These are phyloP conservation scores for Pyrocephalus nanus DNA, from an alignment of 2,797 vertebrate genomes.

Conservation along the genomic window DNA sequence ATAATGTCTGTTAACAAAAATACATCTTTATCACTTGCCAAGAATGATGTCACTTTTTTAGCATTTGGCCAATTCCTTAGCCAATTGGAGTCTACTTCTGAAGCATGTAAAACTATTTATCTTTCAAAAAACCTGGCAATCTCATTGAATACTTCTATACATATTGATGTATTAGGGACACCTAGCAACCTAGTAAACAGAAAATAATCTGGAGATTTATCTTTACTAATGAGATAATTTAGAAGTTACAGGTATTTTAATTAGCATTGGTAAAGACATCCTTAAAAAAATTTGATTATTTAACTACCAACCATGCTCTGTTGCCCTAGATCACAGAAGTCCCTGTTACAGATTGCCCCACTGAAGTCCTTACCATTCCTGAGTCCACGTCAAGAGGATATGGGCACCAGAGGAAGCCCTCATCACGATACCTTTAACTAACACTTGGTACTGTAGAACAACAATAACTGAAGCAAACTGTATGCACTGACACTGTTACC, in stretches of 20 bases:
- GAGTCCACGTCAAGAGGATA: not conserved
- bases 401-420: not conserved
- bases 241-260: constrained; percentile 56
- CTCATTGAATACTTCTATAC: constrained; percentile 85
- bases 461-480: not conserved
- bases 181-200: constrained; percentile 94
- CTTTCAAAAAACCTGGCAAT: constrained; percentile 85
- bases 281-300: not conserved
- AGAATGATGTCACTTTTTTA: constrained; percentile 91
- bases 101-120: constrained; percentile 95
- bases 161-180: constrained; percentile 86
- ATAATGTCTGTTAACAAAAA: constrained; percentile 77
- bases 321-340: not conserved
- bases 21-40: constrained; percentile 89
- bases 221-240: constrained; percentile 70
- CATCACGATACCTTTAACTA: not conserved
- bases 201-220: constrained; percentile 80
- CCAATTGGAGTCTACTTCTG: constrained; percentile 86
- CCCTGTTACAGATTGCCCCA: not conserved
- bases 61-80: constrained; percentile 83
- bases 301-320: not conserved
- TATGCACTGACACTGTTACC: not conserved
- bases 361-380: not conserved
- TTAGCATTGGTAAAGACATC: constrained; percentile 41
- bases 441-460: not conserved